Evolutionary conservation across 2,113 vertebrate species (phyloP).

Genomic region (Python bivittatus): DNA sequence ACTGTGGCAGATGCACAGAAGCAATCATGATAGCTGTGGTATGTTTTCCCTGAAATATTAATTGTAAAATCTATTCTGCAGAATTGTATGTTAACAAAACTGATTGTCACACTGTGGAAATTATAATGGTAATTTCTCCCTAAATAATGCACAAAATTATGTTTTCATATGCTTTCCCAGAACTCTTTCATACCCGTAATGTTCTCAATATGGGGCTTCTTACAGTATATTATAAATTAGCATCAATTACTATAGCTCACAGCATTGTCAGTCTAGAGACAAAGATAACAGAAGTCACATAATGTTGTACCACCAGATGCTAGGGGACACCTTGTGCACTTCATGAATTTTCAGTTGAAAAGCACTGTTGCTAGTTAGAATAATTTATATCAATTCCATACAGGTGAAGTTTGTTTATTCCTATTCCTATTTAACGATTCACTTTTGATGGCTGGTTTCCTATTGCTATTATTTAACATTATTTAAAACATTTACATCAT

Average conservation of each 20-base stretch:
- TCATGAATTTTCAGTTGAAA: conserved; percentile 50
- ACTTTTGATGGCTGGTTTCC: conserved; percentile 81
- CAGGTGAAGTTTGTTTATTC: conserved; percentile 32
- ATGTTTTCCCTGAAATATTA: conserved; percentile 48
- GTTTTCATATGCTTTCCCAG: conserved; percentile 57
- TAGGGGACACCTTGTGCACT: conserved; percentile 44
- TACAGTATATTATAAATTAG: conserved; percentile 54
- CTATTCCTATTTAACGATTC: conserved; percentile 37
- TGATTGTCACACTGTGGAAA: conserved; percentile 39
- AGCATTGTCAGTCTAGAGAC: conserved; percentile 58
- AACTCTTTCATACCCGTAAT: conserved; percentile 41
- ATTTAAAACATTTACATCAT: background rate
- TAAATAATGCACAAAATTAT: conserved; percentile 45
- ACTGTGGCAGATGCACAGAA: conserved; percentile 34
- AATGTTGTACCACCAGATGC: conserved; percentile 43
- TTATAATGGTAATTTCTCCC: conserved; percentile 39
- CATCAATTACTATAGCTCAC: conserved; percentile 58
- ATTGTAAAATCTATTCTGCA: conserved; percentile 38
- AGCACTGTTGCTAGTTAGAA: conserved; percentile 53
- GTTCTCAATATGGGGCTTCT: conserved; percentile 51
- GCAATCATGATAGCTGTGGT: conserved; percentile 31
- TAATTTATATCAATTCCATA: conserved; percentile 53
- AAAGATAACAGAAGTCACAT: conserved; percentile 55
- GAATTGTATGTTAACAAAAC: conserved; percentile 51
- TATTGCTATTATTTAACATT: conserved; percentile 64